Percentiles rank a stretch among this genome's conserved stretches.
Evolutionary conservation across 2,113 vertebrate genomes (phyloP).

Genomic region (Ictalurus punctatus): DNA sequence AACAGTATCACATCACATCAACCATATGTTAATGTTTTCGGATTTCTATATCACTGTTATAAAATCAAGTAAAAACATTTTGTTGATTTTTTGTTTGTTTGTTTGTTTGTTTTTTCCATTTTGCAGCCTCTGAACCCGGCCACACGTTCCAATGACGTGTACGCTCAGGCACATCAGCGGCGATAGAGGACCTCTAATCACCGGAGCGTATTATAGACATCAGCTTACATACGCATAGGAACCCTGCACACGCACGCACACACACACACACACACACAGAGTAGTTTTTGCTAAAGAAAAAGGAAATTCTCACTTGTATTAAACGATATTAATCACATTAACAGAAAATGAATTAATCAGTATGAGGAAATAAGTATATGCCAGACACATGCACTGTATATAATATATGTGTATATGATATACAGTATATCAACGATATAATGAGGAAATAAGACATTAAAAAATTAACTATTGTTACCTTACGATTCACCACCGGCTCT

Average conservation of each 20-base stretch:
- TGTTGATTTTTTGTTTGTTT: not conserved
- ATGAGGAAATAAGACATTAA: not conserved
- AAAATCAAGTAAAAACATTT: not conserved
- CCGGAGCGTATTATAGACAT: not conserved
- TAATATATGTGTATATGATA: not conserved
- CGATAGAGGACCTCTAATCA: constrained; percentile 40
- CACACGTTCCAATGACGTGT: constrained; percentile 46
- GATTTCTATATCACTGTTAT: not conserved
- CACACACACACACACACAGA: not conserved
- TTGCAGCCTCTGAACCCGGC: constrained; percentile 50
- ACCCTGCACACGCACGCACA: not conserved
- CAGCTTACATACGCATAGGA: not conserved
- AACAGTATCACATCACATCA: not conserved
- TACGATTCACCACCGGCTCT: too few relatives aligned
- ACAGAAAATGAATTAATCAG: not conserved
- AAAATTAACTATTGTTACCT: too few relatives aligned
- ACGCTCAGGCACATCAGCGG: constrained; percentile 49
- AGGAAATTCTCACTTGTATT: not conserved
- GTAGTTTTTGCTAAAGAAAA: not conserved
- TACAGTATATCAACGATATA: not conserved
- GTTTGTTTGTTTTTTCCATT: not conserved
- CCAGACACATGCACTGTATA: not conserved
- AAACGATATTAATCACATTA: not conserved
- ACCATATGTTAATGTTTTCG: not conserved
- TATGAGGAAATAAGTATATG: not conserved